Evolutionary conservation across 2,888 invertebrate genomes (phyloP), one percentile per base, ranked within the genome.

Genomic region (Chaitophorus viminalis): DNA sequence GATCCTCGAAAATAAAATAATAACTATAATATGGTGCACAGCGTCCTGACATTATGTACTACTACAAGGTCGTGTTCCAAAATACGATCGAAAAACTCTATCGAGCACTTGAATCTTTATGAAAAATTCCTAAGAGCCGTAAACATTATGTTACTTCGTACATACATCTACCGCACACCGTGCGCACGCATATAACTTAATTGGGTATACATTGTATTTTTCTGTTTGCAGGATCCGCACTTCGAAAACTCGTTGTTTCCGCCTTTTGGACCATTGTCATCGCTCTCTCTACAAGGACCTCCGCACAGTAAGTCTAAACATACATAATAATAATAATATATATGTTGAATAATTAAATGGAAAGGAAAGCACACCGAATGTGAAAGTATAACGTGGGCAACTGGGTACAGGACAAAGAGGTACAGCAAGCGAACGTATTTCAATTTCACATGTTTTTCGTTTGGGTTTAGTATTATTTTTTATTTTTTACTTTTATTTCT

Each of bases 241-340:
- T 90, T 91, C 84, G 91, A 91, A 85, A 91, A 90, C 82, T 90
- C 91, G 14, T 89, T 90, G 75, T 95, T 95, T 92, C 95, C 95
- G 89, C 87, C 87, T 17, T 87, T 88, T n/a, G 85, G 89, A 79
- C 95, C 94, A 88, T 94, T 95, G 92, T 93, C 95, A 79, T 94
- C 95, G 72, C 94, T 95, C 90, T 94, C 95, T 90, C 94, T 96
- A 70, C 93, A 96, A 91, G 96, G 96, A 90, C 95, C 96, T 90
- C 96, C 96, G 88, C 96, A 96, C 93, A 92, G 92, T 91, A 92
- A 90, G 90, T 92, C 36, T 21, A 6, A 72, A 81, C 31, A 60
- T 6, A 70, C 39, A 9, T 65, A n/a, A n/a, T n/a, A 25, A 52
- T 78, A n/a, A 31, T 21, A 11, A 75, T 36, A 77, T 52, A 60